Evolutionary conservation across 2,113 vertebrate genomes (phyloP).

Genomic region (Passer montanus): DNA sequence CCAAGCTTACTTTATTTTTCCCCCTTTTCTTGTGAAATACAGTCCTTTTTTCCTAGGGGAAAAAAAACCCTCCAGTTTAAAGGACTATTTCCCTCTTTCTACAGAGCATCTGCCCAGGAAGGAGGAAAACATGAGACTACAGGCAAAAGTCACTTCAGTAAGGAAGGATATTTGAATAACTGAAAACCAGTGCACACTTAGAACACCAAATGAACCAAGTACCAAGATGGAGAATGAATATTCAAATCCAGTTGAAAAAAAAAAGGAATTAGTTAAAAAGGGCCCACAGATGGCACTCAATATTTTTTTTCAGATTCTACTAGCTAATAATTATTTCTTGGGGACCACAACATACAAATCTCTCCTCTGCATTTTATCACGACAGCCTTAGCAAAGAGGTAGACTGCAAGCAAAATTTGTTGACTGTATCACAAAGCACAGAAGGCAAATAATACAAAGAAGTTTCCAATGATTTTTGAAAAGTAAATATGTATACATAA

Average conservation of each 20-base stretch:
- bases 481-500: not conserved
- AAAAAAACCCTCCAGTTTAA: not conserved
- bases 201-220: not conserved
- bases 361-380: not conserved
- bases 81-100: not conserved
- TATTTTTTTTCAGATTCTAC: not conserved
- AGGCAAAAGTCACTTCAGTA: not conserved
- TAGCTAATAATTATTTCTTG: not conserved
- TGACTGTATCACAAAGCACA: not conserved
- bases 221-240: not conserved
- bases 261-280: not conserved
- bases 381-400: not conserved
- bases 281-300: not conserved
- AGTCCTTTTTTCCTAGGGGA: not conserved
- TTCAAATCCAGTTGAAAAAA: not conserved
- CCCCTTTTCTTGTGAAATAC: not conserved
- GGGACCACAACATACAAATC: accelerated
- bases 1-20: not conserved
- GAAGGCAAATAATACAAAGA: not conserved
- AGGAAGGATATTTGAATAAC: not conserved
- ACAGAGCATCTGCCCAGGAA: not conserved
- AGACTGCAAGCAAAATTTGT: not conserved
- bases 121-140: not conserved
- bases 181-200: not conserved
- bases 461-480: not conserved